Evolutionary conservation across 2,797 vertebrate genomes (phyloP).

Genomic region (Telmatherina bonti): DNA sequence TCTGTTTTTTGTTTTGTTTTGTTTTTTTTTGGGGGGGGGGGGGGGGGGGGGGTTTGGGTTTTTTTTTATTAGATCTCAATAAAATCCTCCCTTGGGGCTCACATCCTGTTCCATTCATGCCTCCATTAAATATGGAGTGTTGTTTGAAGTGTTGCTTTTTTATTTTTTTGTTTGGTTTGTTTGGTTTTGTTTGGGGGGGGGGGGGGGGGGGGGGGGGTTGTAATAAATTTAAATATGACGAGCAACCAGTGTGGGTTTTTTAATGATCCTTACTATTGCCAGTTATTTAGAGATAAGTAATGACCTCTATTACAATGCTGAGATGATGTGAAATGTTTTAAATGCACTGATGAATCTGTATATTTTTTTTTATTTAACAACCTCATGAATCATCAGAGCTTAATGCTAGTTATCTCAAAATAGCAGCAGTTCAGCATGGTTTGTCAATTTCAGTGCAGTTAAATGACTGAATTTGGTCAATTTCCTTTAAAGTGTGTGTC

Average conservation of each 20-base stretch:
- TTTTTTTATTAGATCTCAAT: constrained; percentile 23
- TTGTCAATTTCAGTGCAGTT: constrained; percentile 14
- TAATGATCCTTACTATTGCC: neutral
- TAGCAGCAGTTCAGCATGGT: constrained; percentile 8
- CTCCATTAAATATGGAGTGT: constrained; percentile 25
- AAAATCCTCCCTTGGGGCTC: constrained; percentile 25
- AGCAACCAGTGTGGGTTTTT: neutral
- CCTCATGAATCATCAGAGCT: neutral
- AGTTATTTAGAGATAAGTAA: constrained; percentile 8
- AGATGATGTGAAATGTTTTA: constrained; percentile 1
- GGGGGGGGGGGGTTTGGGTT: too few relatives aligned
- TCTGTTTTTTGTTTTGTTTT: too few relatives aligned
- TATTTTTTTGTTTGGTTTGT: too few relatives aligned
- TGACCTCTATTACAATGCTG: neutral
- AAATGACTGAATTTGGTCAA: constrained; percentile 34
- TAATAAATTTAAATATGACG: constrained; percentile 18
- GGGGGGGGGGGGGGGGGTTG: too few relatives aligned
- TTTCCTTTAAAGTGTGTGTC: neutral
- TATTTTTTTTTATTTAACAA: constrained; percentile 1
- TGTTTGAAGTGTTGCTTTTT: constrained; percentile 10
- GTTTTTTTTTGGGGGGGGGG: too few relatives aligned
- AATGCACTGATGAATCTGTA: neutral
- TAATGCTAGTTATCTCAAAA: constrained; percentile 8
- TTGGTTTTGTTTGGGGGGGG: constrained; percentile 12
- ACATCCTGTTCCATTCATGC: constrained; percentile 7